Conservation (phyloP, 2,797 vertebrate species). For the Lycodopsis pacificus region DNA sequence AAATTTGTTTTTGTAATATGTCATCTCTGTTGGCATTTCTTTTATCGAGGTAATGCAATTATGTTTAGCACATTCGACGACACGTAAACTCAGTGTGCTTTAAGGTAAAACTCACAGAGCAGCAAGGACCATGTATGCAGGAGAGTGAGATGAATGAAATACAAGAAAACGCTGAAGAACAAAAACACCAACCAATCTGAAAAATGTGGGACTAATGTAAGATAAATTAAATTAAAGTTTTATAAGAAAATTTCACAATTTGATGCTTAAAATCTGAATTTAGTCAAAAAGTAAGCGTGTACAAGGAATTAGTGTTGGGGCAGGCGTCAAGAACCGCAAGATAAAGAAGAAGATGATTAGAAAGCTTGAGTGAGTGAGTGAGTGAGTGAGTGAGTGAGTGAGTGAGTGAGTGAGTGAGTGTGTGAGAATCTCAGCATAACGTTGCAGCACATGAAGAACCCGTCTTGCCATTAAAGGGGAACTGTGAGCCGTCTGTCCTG, state of each 20-base stretch:
- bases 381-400: too few species aligned
- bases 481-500: constrained; percentile 39
- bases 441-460: constrained; percentile 28
- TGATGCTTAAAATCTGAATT: background rate
- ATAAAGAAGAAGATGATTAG: background rate
- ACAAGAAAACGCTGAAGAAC: background rate
- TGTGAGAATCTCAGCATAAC: background rate
- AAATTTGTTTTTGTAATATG: background rate
- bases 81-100: background rate
- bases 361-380: too few species aligned
- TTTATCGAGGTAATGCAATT: background rate
- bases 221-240: background rate
- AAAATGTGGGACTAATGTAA: background rate
- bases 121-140: background rate
- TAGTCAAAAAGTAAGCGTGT: background rate
- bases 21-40: background rate
- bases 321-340: background rate
- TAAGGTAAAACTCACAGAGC: background rate
- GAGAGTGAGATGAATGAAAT: background rate
- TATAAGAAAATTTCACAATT: background rate
- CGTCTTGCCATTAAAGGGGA: constrained; percentile 12
- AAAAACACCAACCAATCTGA: background rate
- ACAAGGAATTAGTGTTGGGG: too few species aligned
- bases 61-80: background rate
- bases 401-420: too few species aligned